A percentile compares a stretch with the other conserved stretches of the same genome.
These are phyloP conservation scores for Rafetus swinhoei DNA, from an alignment of 2,113 vertebrate genomes.

Conservation along the genomic window DNA sequence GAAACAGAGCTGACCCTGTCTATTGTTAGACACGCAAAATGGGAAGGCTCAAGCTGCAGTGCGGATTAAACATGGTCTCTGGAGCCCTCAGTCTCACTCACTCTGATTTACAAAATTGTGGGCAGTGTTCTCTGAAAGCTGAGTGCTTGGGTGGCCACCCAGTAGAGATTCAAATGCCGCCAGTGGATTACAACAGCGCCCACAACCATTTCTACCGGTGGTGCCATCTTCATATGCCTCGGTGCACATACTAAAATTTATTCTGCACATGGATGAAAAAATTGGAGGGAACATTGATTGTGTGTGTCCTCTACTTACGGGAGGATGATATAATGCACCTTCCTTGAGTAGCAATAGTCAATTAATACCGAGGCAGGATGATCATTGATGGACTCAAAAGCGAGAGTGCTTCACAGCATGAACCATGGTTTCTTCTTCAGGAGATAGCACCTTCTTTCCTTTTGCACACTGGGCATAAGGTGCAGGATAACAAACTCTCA, in stretches of 20 bases:
- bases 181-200: too few relatives aligned
- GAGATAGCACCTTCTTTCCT: neutral
- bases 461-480: neutral
- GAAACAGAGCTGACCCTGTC: neutral
- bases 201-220: too few relatives aligned
- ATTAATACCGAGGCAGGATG: neutral
- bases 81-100: neutral
- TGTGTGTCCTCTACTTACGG: fast-evolving
- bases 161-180: too few relatives aligned
- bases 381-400: neutral
- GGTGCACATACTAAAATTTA: too few relatives aligned
- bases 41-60: neutral
- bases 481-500: neutral
- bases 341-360: neutral
- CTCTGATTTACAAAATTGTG: fast-evolving
- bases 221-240: too few relatives aligned
- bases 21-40: neutral
- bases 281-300: too few relatives aligned
- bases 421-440: neutral
- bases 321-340: neutral
- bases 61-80: fast-evolving
- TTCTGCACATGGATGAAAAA: too few relatives aligned
- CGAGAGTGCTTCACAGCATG: too few relatives aligned
- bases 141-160: too few relatives aligned
- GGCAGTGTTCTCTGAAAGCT: too few relatives aligned